A percentile compares a stretch with the other conserved stretches of the same genome.
These are phyloP conservation scores for Gallinago paraguaiae DNA, from an alignment of 2,113 vertebrate species.

Conservation along the genomic window DNA sequence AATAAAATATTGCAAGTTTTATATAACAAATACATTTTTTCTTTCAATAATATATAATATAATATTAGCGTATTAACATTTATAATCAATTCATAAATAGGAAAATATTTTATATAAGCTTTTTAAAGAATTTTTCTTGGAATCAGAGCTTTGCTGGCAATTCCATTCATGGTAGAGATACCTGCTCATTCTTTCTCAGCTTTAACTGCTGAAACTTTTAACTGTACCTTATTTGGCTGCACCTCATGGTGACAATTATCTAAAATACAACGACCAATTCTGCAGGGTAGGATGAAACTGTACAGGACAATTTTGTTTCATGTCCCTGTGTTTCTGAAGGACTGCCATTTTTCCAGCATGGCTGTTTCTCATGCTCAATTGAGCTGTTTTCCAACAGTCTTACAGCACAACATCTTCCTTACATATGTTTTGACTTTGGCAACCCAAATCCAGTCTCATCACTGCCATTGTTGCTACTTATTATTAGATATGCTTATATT, in stretches of 20 bases:
- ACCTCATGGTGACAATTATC: not conserved
- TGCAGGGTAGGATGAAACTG: not conserved
- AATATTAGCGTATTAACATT: not conserved
- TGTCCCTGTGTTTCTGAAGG: not conserved
- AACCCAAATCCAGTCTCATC: not conserved
- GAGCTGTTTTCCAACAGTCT: not conserved
- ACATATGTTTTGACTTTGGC: not conserved
- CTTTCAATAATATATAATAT: not conserved
- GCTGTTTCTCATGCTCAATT: not conserved
- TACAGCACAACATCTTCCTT: not conserved
- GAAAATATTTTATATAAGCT: not conserved
- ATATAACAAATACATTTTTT: not conserved
- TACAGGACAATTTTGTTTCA: not conserved
- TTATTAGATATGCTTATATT: not conserved
- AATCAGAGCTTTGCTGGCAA: not conserved
- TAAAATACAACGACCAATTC: not conserved
- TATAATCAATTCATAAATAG: not conserved
- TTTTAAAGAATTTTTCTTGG: not conserved
- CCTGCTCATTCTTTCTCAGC: not conserved
- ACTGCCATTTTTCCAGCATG: not conserved
- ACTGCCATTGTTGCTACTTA: not conserved
- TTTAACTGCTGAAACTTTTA: not conserved
- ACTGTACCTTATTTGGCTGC: not conserved
- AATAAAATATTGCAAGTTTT: not conserved
- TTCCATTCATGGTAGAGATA: not conserved